Evolutionary conservation across 2,797 vertebrate genomes (phyloP), one percentile per base, ranked within the genome.

Genomic region (Chrosomus eos): DNA sequence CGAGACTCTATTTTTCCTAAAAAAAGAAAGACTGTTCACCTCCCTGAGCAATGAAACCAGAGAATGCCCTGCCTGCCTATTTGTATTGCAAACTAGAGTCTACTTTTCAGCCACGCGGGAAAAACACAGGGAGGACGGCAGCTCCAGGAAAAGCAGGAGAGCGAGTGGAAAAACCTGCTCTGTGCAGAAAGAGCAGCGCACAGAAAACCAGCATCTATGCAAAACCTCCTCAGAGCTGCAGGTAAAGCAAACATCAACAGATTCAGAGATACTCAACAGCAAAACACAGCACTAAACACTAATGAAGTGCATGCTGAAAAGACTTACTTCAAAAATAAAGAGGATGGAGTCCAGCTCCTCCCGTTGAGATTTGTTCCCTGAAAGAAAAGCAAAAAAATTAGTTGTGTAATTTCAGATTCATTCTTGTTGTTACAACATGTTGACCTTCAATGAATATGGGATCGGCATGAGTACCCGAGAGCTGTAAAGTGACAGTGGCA

Each of bases 341-440:
- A 99, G 97, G 91, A 99, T 97, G 87, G 98, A 99, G 97, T 99
- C 98, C 97, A 99, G 97, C 96, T 99, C 98, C 95, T 99, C 98
- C 95, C 98, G 96, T 92, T 99, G 98, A 88, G 98, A 98, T 92
- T 98, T 99, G 96, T 97, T 99, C 94, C 98, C 98, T 99, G 93
- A 74, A 96, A 97, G 33, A 89, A 36, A 45, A 86, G 85, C 9
- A 5, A 75, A 3, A 80, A 4, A 43, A 73, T 76, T 26, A 81
- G 73, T 72, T 74, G 10, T 31, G 26, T 33, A 1, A 72, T 70
- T 45, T 31, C 36, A 78, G 51, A 51, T 38, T 19, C 5, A 26
- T 1, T n/a, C 28, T 43, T 13, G 40, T 43, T 43, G 4, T 43
- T 3, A 45, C 3, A 70, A 36, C 2, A 43, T 26, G 13, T 16